These are phyloP conservation scores for Apocheima hispidaria DNA, from an alignment of 2,888 invertebrate species.

Conservation along the genomic window DNA sequence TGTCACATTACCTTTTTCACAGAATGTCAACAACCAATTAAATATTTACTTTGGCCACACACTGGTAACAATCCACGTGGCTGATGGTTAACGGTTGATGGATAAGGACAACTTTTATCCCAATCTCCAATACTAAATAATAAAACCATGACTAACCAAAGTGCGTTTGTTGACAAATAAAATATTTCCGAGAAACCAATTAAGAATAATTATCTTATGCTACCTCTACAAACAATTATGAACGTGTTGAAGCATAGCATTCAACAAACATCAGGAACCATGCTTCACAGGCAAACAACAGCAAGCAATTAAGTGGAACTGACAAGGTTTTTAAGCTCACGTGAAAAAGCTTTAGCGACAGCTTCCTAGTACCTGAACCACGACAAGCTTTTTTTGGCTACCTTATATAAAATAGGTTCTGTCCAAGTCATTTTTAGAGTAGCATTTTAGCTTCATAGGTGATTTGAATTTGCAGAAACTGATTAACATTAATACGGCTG, in stretches of 20 bases:
- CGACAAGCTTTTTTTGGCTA: conserved; percentile 11
- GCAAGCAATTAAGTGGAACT: conserved; percentile 38
- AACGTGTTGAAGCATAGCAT: neutral
- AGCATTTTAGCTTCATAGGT: neutral
- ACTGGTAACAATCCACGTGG: conserved; percentile 18
- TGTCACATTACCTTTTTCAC: conserved; percentile 71
- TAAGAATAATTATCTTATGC: neutral
- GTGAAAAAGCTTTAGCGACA: conserved; percentile 44
- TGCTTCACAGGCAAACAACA: conserved; percentile 16
- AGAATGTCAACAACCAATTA: conserved; percentile 69
- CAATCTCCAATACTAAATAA: too few relatives aligned
- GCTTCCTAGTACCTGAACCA: conserved; percentile 26
- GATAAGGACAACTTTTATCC: neutral
- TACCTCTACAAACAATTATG: conserved; percentile 2
- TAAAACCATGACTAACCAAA: neutral
- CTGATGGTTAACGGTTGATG: conserved; percentile 14
- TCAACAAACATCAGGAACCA: conserved; percentile 6
- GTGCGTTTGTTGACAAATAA: neutral
- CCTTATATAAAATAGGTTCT: conserved; percentile 26
- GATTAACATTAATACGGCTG: neutral
- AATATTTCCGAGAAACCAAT: neutral
- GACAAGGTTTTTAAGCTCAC: conserved; percentile 45
- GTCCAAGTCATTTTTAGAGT: conserved; percentile 20
- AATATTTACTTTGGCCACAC: conserved; percentile 63
- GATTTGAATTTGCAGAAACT: neutral